Evolutionary conservation across 2,888 invertebrate species (phyloP), one percentile per base, ranked within the genome.

Genomic region (Eueremaeus valkanovi): DNA sequence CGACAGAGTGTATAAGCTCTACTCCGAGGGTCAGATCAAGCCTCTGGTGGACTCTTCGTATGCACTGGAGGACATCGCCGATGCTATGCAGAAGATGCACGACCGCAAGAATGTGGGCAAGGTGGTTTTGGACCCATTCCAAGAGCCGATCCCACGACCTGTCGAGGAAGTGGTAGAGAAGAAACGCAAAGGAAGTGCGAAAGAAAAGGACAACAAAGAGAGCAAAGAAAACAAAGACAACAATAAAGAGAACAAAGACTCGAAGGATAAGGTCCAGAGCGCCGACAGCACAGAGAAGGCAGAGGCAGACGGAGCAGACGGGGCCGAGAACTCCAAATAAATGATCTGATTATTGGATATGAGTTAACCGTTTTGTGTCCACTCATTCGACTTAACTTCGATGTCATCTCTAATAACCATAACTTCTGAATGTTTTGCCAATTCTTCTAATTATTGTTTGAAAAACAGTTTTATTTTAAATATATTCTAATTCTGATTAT

Each of bases 1-100:
- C 77, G 87, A 89, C 76, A 87, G 88, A 81, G 89, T 93, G 42
- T 90, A 91, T 83, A 84, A 88, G 72, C 85, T 93, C 75, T 93
- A 91, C 89, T 87, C 86, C 74, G 88, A 90, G 77, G 90, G 90
- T 73, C 89, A 90, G 84, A 90, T 93, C 81, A 90, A 90, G 83
- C 92, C 93, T 0, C 86, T 89, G 29, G 87, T 93, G 0, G 93
- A 94, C 85, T 92, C 92, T 77, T 89, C 89, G 77, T 93, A 91
- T 90, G 92, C 92, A 29, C 86, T 93, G 31, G 93, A 93, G 84
- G 92, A 93, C 83, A 91, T 92, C 21, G 89, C 89, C 33, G 92
- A 93, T 81, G 93, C 92, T 8, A 93, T 94, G 93, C 92, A 92
- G 84, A 92, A 92, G 84, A 90, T 94, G 89, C 93, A 93, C 84